These are phyloP conservation scores for Synaphobranchus kaupii DNA, from an alignment of 2,797 vertebrate species.

Conservation along the genomic window DNA sequence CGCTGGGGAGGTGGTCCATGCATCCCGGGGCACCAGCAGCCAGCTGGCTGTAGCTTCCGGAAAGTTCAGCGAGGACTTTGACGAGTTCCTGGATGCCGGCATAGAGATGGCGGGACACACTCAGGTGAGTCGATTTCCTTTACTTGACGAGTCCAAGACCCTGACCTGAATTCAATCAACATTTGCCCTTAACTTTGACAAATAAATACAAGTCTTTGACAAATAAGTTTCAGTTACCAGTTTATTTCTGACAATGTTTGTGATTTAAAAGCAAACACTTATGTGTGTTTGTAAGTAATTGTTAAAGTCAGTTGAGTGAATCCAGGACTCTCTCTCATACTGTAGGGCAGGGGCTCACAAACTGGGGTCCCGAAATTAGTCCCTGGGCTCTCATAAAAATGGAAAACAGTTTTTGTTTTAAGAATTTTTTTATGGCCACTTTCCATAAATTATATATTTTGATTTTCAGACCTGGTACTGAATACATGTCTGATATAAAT, in stretches of 20 bases:
- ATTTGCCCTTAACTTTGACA: not conserved
- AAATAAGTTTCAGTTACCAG: not conserved
- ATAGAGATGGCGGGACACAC: conserved; percentile 99
- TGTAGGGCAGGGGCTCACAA: too few species aligned
- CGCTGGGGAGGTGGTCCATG: conserved; percentile 95
- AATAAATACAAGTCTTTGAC: not conserved
- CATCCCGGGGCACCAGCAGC: conserved; percentile 88
- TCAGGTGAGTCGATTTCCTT: conserved; percentile 65
- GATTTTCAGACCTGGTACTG: not conserved
- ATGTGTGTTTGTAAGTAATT: too few species aligned
- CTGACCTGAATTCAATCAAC: not conserved
- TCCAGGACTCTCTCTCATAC: too few species aligned
- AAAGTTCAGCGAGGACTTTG: conserved; percentile 97
- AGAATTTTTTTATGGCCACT: not conserved
- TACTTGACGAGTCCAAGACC: not conserved
- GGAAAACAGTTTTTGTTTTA: not conserved
- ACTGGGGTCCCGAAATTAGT: not conserved
- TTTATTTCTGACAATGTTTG: not conserved
- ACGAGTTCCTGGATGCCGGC: conserved; percentile 96
- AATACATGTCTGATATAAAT: not conserved
- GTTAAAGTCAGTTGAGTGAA: too few species aligned
- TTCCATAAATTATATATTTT: not conserved
- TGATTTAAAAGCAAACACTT: too few species aligned
- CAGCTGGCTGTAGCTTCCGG: conserved; percentile 93
- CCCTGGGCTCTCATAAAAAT: not conserved